Percentiles rank a stretch among this genome's conserved stretches.
phyloP scores from a whole-genome alignment of 2,113 vertebrate species.

The Laticauda colubrina region DNA sequence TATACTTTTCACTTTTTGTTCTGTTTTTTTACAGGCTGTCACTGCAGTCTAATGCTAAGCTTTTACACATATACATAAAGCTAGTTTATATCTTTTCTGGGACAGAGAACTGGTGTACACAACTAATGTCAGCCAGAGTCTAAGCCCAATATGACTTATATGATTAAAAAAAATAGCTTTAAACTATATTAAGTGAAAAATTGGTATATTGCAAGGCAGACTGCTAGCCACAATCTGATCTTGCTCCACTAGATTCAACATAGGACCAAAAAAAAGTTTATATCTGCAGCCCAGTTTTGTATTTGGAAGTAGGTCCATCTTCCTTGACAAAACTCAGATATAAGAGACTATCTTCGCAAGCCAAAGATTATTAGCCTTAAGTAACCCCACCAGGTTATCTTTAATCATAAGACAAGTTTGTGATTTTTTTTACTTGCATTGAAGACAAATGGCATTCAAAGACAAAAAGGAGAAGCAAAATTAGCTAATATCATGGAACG shows the following conservation, averaged over 20 bases:
- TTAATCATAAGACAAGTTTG: neutral
- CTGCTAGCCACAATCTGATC: neutral
- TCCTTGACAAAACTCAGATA: neutral
- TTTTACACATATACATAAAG: neutral
- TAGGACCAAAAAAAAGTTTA: neutral
- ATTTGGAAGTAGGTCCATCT: neutral
- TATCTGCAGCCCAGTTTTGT: neutral
- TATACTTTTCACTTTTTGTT: neutral
- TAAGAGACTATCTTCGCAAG: neutral
- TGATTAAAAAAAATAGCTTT: neutral
- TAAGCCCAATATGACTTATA: neutral
- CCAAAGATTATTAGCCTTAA: neutral
- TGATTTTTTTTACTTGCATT: neutral
- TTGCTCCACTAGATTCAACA: neutral
- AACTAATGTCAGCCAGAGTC: neutral
- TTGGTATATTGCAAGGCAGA: neutral
- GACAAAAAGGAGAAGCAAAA: neutral
- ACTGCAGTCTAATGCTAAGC: neutral
- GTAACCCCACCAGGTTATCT: neutral
- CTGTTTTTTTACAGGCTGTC: neutral
- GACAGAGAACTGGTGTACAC: neutral
- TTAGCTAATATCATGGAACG: neutral
- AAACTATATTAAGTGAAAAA: neutral
- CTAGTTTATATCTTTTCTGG: neutral
- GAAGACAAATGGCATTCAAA: neutral